These are phyloP conservation scores for Ctenomys sociabilis DNA, from an alignment of 2,113 vertebrate genomes.

Conservation along the genomic window DNA sequence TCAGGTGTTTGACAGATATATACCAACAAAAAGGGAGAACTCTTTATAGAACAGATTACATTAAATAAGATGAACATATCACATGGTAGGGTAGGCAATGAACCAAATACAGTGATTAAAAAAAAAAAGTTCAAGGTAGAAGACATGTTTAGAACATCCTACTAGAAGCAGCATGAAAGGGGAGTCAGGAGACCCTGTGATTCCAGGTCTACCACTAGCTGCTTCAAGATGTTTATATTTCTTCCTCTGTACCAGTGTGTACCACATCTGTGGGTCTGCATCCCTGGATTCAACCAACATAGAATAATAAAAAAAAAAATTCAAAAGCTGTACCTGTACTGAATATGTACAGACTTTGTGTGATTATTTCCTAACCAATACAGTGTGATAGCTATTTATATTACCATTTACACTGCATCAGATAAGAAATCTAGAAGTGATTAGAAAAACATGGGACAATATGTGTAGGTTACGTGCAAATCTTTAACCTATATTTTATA, in stretches of 20 bases:
- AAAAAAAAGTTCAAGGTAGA: background rate
- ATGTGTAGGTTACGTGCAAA: background rate
- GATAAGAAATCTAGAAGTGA: background rate
- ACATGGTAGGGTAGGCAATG: conserved; percentile 37
- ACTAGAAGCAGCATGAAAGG: background rate
- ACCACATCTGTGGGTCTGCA: background rate
- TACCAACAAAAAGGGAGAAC: background rate
- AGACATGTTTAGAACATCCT: background rate
- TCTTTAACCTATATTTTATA: background rate
- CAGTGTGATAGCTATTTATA: background rate
- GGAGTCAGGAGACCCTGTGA: background rate
- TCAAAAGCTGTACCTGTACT: background rate
- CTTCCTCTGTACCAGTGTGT: too few relatives aligned
- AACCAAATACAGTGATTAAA: background rate
- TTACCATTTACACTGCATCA: background rate
- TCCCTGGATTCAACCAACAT: background rate
- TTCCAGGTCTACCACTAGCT: background rate
- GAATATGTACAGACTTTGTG: background rate
- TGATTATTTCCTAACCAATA: background rate
- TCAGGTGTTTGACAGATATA: background rate
- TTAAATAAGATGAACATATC: background rate
- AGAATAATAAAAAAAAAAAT: background rate
- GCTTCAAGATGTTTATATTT: background rate
- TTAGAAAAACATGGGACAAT: background rate
- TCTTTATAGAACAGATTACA: background rate